Base-by-base conservation (phyloP, 2,797 vertebrate species). In the Micrastur ruficollis region DNA sequence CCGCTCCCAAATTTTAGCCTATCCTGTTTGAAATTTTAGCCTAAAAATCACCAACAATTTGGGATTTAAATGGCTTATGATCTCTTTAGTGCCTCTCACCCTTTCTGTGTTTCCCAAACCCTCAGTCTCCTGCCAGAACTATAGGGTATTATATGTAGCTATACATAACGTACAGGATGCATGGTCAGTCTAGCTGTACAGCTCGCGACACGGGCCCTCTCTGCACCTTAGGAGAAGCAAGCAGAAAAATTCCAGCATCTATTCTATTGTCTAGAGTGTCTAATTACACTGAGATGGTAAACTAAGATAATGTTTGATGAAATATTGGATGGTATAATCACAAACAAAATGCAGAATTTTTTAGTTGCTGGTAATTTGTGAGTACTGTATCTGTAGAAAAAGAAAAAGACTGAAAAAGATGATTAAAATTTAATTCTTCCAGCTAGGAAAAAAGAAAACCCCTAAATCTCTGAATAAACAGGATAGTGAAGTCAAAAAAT, bases 151-250 rank as follows among this genome's bases (percentile, higher is more conserved):
- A 20, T 5, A 19, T 4, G 2, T 26, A 56, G 17, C 31, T 49
- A 7, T 1, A 42, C 17, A 15, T 36, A 31, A 40, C 0, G 2
- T 6, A 70, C 19, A 61, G 71, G 66, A 49, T 2, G 1, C 6
- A 8, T 1, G 25, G 55, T 11, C 3, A 3, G 11, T 12, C 55
- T 68, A 73, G 23, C 32, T 34, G 4, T 6, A 47, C 27, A 71
- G 16, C 14, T 79, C 3, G 2, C 25, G 27, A n/a, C 17, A 31
- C 11, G 9, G n/a, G 12, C 26, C 36, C 9, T 29, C 49, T 32
- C 68, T 78, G 61, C 17, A 36, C 27, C 21, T 34, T 11, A 27
- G 11, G 20, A 70, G 46, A 89, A 31, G 23, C 25, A 72, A 58
- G 31, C n/a, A 86, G 44, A 66, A 83, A 81, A 78, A 71, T 25